These are phyloP conservation scores for Phasia obesa DNA, from an alignment of 2,888 invertebrate genomes.

Conservation along the genomic window DNA sequence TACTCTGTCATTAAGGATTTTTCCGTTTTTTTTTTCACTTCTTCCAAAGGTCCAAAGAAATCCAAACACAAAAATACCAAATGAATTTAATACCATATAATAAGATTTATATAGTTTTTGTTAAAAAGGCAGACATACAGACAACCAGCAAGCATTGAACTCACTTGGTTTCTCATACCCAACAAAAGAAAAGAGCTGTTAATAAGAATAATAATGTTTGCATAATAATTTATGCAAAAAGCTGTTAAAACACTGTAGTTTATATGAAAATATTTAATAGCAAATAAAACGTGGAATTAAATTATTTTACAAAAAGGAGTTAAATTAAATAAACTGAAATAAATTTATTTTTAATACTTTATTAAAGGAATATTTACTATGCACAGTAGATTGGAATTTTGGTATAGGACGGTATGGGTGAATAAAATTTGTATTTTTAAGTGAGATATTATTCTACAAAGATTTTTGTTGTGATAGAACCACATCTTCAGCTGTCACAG, in stretches of 20 bases:
- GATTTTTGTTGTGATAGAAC: too few species aligned
- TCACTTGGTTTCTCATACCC: background rate
- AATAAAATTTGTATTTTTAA: too few species aligned
- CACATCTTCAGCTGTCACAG: too few species aligned
- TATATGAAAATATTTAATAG: background rate
- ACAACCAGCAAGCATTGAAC: background rate
- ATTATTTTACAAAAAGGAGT: background rate
- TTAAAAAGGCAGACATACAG: background rate
- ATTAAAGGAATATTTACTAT: too few species aligned
- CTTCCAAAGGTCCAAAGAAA: constrained; percentile 23
- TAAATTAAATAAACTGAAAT: too few species aligned
- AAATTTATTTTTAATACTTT: too few species aligned
- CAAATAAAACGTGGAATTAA: background rate
- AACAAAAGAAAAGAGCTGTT: constrained; percentile 5
- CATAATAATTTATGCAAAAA: constrained; percentile 54
- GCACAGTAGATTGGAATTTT: too few species aligned
- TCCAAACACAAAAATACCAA: background rate
- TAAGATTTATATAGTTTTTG: constrained; percentile 33
- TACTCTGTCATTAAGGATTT: constrained; percentile 18
- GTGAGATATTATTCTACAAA: too few species aligned
- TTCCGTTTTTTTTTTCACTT: background rate
- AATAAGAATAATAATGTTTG: constrained; percentile 34
- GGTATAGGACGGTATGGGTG: too few species aligned
- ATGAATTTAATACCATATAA: constrained; percentile 27
- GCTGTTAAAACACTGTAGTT: constrained; percentile 39